Evolutionary conservation across 2,113 vertebrate species (phyloP).

Genomic region (Myiozetetes cayanensis): DNA sequence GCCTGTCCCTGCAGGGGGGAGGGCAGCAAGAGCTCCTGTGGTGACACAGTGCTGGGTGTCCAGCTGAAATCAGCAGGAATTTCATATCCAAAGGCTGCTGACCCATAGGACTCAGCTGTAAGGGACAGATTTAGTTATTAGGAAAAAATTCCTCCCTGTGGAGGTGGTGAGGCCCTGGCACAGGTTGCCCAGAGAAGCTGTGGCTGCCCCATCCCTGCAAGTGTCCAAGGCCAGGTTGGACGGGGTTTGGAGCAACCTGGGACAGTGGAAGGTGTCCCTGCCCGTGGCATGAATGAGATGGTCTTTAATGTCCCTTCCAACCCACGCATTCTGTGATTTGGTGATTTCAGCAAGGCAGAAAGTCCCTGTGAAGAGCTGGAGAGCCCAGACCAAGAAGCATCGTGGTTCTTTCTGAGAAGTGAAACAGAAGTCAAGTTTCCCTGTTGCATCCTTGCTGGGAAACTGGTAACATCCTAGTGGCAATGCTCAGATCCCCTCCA

Average conservation of each 20-base stretch:
- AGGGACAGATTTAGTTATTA: neutral
- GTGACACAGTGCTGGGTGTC: neutral
- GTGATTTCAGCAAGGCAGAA: neutral
- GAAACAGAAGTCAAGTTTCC: neutral
- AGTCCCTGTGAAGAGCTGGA: neutral
- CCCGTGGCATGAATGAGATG: neutral
- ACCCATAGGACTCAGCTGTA: neutral
- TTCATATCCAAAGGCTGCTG: neutral
- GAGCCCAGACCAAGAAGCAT: neutral
- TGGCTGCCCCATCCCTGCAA: neutral
- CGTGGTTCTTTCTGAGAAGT: neutral
- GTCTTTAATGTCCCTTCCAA: neutral
- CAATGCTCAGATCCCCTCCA: neutral
- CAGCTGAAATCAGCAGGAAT: neutral
- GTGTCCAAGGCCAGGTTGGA: neutral
- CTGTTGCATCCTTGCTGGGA: neutral
- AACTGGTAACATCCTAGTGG: neutral
- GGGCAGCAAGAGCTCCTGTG: neutral
- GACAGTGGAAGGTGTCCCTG: neutral
- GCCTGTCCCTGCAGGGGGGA: neutral
- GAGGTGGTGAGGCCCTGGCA: neutral
- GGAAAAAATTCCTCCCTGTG: neutral
- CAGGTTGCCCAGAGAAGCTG: neutral
- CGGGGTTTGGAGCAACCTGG: neutral
- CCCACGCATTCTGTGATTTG: neutral